Evolutionary conservation across 2,797 vertebrate genomes (phyloP).

Genomic region (Argya squamiceps): DNA sequence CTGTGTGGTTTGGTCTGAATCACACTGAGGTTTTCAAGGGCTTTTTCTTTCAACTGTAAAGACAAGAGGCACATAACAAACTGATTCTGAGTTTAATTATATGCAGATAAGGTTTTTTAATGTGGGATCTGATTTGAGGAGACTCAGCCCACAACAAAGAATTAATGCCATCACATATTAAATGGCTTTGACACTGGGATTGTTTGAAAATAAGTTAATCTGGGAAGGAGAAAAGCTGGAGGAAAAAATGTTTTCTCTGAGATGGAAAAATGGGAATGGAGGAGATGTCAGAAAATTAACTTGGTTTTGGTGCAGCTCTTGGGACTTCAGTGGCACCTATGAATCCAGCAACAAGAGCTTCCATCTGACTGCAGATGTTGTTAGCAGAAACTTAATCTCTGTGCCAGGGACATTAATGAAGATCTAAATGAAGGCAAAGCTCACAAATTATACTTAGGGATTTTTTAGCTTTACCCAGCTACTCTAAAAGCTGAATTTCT

Average conservation of each 20-base stretch:
- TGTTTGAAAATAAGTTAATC: neutral
- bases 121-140: constrained; percentile 6
- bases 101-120: neutral
- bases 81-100: neutral
- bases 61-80: neutral
- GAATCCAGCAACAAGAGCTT: neutral
- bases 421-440: neutral
- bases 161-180: neutral
- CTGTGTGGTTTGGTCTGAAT: neutral
- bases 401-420: neutral
- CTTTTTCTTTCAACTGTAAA: neutral
- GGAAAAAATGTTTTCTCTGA: neutral
- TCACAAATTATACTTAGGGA: neutral
- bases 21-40: neutral
- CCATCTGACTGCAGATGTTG: neutral
- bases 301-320: neutral
- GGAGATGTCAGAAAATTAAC: neutral
- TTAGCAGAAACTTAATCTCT: neutral
- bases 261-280: neutral
- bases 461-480: neutral
- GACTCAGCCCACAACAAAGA: neutral
- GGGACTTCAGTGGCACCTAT: neutral
- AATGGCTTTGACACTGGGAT: neutral
- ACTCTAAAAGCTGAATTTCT: neutral
- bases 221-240: neutral